Evolutionary conservation across 2,113 vertebrate genomes (phyloP).

Genomic region (Mesocricetus auratus): DNA sequence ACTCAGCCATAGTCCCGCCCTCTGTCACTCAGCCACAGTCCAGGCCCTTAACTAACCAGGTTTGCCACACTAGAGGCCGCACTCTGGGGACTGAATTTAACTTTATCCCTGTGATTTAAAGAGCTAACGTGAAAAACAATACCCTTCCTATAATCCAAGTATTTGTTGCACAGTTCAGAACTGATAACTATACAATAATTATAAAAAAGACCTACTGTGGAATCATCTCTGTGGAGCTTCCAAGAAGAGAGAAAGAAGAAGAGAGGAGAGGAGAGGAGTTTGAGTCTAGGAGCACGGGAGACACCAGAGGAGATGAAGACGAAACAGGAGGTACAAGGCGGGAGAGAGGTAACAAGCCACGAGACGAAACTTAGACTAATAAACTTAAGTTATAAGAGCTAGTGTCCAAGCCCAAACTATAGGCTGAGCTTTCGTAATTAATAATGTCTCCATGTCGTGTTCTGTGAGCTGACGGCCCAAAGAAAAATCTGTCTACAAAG

Average conservation of each 20-base stretch:
- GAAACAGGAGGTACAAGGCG: background rate
- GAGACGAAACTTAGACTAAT: background rate
- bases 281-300: background rate
- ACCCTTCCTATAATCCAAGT: background rate
- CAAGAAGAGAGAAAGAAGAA: background rate
- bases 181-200: background rate
- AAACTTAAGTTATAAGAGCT: too few species aligned
- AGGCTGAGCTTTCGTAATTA: background rate
- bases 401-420: background rate
- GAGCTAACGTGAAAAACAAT: background rate
- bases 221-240: background rate
- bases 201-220: background rate
- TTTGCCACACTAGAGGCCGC: background rate
- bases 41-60: too few species aligned
- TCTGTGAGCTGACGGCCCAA: background rate
- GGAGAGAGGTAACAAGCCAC: background rate
- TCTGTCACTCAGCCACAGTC: background rate
- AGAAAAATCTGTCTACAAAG: background rate
- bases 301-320: background rate
- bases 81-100: background rate
- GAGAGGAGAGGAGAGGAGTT: background rate
- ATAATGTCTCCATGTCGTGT: background rate
- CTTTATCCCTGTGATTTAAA: background rate
- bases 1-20: background rate
- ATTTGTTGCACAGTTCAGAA: background rate